Base-by-base conservation (phyloP, 1,140 invertebrate species). In the Apis cerana region DNA sequence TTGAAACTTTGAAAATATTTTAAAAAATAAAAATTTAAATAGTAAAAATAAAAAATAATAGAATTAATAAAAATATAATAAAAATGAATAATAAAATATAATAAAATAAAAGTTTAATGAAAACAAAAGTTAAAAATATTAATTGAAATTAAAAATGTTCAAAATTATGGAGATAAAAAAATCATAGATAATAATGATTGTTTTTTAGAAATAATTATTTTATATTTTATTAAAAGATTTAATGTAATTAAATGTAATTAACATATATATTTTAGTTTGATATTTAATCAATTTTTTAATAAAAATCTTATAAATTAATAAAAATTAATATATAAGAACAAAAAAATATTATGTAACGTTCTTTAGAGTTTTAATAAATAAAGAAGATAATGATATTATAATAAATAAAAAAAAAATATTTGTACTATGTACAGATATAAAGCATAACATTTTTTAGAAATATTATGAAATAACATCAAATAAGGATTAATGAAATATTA, bases 1-100 rank as follows among this genome's bases (percentile, higher is more conserved):
- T n/a, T n/a, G n/a, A 12, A 88, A 92, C 71, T 70, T 90, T 8
- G 88, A 92, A 17, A 86, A 86, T 76, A 33, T 92, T 50, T 85
- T 76, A 0, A n/a, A 79, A 33, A 89, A 90, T 33, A 90, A 92
- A 70, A 68, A 56, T 52, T 61, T 8, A 54, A 80, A 71, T 68
- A 90, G 52, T 59, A 68, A 79, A 15, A 19, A 78, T 10, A 12
- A 56, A 4, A 19, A 54, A 43, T 43, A 43, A 43, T 43, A 43
- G 33, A 43, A 43, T 43, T 43, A 43, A 43, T 43, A 43, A 43
- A 43, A 43, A 19, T n/a, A 56, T 48, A 10, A 15, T 4, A 68
- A 52, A 23, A 17, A 71, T 61, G 8, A 12, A 21, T 33, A 58
- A 0, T 48, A 48, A 27, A 62, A 15, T 15, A 23, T 61, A n/a